Evolutionary conservation across 2,888 invertebrate species (phyloP), one percentile per base, ranked within the genome.

Genomic region (Colletes collaris): DNA sequence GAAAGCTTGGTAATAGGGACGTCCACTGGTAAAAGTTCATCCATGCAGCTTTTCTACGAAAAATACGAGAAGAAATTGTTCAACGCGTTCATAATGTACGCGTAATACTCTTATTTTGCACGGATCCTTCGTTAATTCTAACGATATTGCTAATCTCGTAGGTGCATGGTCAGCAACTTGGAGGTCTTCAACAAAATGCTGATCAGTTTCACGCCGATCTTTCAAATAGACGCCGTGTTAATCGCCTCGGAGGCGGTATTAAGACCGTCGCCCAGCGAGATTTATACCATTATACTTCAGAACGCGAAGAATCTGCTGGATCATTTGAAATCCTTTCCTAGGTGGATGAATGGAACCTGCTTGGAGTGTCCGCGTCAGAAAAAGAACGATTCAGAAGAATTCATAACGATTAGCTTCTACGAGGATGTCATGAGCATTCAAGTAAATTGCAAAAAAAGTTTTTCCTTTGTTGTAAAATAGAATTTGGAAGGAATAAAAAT

Each of bases 301-400:
- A 95, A 96, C 85, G 94, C 96, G 16, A 96, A 96, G 87, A 97
- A 97, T 91, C 96, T 97, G 89, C 93, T 98, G 1, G 96, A 96
- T 81, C 95, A 96, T 95, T 92, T 97, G 6, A 96, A 96, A 87
- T 92, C 94, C 0, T 97, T 98, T 89, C 95, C 96, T 0, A 95
- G 98, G 8, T 98, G 98, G 98, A 96, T 97, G 96, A 94, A 95
- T 86, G 96, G 96, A 11, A 96, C 97, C 0, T 98, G 98, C 88
- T 90, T 97, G 0, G 95, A 95, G 53, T 97, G 97, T 78, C 94
- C 95, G 0, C 95, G 96, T 0, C 95, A 96, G 82, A 94, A 93
- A 83, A 93, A 95, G 8, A 93, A 94, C 0, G 94, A 95, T 2
- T 94, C 95, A 52, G 96, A 94, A 86, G 94, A 95, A 55, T 94